Percentiles rank a stretch among this genome's conserved stretches.
Evolutionary conservation across 2,113 vertebrate species (phyloP).

Genomic region (Entomyzon cyanotis): DNA sequence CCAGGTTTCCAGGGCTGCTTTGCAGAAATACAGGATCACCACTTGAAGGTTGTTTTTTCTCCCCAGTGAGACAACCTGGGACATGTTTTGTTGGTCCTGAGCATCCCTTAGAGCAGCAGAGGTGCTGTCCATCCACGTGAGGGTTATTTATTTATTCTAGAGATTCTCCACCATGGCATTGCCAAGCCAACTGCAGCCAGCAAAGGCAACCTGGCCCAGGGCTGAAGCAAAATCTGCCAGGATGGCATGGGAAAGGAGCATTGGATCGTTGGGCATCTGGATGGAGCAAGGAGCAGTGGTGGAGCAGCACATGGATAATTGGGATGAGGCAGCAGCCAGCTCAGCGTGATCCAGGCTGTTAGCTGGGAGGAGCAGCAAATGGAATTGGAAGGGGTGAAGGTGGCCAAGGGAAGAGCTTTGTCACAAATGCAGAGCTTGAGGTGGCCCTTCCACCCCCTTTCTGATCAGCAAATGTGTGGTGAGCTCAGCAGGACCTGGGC

Average conservation of each 20-base stretch:
- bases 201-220: background rate
- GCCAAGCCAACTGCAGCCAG: background rate
- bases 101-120: background rate
- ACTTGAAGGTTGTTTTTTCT: background rate
- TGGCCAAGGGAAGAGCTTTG: background rate
- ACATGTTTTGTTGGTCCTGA: accelerated
- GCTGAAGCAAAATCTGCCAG: background rate
- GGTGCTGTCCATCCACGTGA: background rate
- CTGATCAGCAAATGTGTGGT: accelerated
- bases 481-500: accelerated
- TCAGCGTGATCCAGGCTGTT: accelerated
- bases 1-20: background rate
- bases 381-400: background rate
- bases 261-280: background rate
- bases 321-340: background rate
- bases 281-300: background rate
- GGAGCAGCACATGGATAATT: background rate
- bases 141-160: background rate
- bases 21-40: background rate
- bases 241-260: background rate
- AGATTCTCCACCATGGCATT: background rate
- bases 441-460: accelerated
- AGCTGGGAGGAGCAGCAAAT: background rate
- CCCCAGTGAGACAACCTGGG: background rate
- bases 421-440: background rate